Evolutionary conservation across 2,113 vertebrate genomes (phyloP), one percentile per base, ranked within the genome.

Genomic region (Galeopterus variegatus): DNA sequence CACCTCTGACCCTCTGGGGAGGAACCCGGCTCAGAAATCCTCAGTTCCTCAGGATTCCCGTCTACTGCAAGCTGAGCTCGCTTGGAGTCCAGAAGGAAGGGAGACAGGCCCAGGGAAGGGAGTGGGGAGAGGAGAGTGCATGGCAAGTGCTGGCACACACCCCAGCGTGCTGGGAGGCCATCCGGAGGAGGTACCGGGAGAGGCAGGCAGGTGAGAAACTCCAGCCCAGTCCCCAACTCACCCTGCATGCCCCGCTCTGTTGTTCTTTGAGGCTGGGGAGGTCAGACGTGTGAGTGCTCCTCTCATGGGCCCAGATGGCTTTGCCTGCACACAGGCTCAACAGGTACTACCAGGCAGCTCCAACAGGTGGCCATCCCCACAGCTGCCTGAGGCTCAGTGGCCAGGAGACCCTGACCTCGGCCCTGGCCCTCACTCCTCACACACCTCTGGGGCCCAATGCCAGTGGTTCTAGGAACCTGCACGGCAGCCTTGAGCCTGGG

Each of bases 391-490:
- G 8, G 17, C 26, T 81, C 70, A 28, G 64, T 41, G n/a, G 33
- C 0, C 41, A 52, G 33, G 0, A 72, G 33, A 41, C 23, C 52
- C 84, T 54, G 77, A 10, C 15, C 36, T n/a, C 7, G 33, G 54
- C 17, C 54, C 33, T 7, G 8, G 73, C 60, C 70, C 50, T 58
- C 0, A 6, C 56, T 64, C 36, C 21, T 91, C 73, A 41, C 67
- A 36, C 41, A 48, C 65, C 75, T 52, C 19, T 21, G 48, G 84
- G 17, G 80, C 33, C 88, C 24, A 0, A 23, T 56, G 64, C 72
- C 72, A 12, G 36, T 6, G 52, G 62, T 95, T 97, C 86, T 91
- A 85, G 86, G 92, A 96, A 96, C 19, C 23, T 58, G 64, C 18
- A 1, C 31, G 2, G 65, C 60, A 64, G 36, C 96, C 89, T 86